Evolutionary conservation across 2,888 invertebrate genomes (phyloP).

Genomic region (Laspeyria flexula): DNA sequence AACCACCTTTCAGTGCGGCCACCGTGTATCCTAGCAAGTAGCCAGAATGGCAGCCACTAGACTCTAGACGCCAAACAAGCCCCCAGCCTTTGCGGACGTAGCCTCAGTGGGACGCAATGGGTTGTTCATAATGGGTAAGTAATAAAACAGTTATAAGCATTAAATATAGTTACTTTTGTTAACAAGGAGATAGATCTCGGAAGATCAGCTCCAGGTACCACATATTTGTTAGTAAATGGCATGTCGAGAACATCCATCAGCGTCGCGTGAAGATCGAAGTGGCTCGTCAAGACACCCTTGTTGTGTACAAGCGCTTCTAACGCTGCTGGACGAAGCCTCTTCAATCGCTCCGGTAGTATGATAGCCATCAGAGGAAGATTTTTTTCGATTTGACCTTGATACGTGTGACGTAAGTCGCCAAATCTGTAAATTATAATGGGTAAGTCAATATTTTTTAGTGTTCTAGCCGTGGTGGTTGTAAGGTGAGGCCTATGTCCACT

Average conservation of each 20-base stretch:
- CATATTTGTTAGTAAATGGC: slow-evolving; percentile 58
- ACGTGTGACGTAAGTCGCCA: slow-evolving; percentile 91
- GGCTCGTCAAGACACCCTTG: slow-evolving; percentile 90
- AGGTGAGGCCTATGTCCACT: too few relatives aligned
- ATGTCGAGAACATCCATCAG: slow-evolving; percentile 89
- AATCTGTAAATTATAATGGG: slow-evolving; percentile 83
- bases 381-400: slow-evolving; percentile 97
- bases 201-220: slow-evolving; percentile 77
- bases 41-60: too few relatives aligned
- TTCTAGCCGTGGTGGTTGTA: too few relatives aligned
- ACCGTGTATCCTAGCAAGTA: too few relatives aligned
- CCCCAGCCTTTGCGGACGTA: too few relatives aligned
- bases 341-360: slow-evolving; percentile 90
- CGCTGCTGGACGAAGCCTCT: slow-evolving; percentile 85
- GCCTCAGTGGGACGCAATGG: too few relatives aligned
- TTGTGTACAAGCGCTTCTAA: slow-evolving; percentile 88
- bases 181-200: slow-evolving; percentile 87
- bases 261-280: slow-evolving; percentile 92
- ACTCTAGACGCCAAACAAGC: too few relatives aligned
- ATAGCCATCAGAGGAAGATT: slow-evolving; percentile 95
- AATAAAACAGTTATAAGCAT: too few relatives aligned
- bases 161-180: slow-evolving; percentile 57
- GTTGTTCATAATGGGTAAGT: too few relatives aligned
- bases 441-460: neutral
- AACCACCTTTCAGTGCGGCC: too few relatives aligned